These are phyloP conservation scores for Sisor rabdophorus DNA, from an alignment of 2,113 vertebrate species.

Conservation along the genomic window DNA sequence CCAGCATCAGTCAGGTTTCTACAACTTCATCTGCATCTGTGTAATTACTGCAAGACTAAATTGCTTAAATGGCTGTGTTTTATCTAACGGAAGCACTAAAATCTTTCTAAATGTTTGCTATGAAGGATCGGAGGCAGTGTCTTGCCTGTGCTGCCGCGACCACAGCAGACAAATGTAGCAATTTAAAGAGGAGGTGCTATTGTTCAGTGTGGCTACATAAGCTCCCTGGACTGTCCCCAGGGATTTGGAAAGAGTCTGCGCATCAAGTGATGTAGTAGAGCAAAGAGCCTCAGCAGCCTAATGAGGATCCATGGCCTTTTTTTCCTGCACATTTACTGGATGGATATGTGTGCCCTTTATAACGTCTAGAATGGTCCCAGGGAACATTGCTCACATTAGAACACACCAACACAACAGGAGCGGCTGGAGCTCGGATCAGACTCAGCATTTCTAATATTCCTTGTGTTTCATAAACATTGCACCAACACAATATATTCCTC, in stretches of 20 bases:
- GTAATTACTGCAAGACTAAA: not conserved
- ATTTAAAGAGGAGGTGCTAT: slow-evolving; percentile 26
- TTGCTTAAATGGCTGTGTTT: not conserved
- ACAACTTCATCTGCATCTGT: not conserved
- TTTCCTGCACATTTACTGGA: slow-evolving; percentile 47
- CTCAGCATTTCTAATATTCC: not conserved
- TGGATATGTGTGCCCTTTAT: slow-evolving; percentile 12
- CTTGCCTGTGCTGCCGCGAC: not conserved
- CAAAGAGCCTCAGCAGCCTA: slow-evolving; percentile 60
- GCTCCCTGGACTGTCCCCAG: slow-evolving; percentile 18
- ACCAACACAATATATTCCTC: not conserved
- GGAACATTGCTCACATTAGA: not conserved
- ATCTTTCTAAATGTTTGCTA: not conserved
- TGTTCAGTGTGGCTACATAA: slow-evolving; percentile 9
- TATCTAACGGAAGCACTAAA: not conserved
- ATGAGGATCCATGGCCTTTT: slow-evolving; percentile 70
- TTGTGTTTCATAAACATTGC: not conserved
- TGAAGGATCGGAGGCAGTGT: not conserved
- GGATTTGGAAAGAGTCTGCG: slow-evolving; percentile 35
- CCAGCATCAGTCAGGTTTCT: not conserved
- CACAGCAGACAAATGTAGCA: slow-evolving; percentile 34
- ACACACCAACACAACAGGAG: not conserved
- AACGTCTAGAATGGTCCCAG: not conserved
- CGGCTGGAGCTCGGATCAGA: not conserved
- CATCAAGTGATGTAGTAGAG: slow-evolving; percentile 61